Conservation (phyloP, 1,140 invertebrate genomes). For the Aphaenogaster ashmeadi region DNA sequence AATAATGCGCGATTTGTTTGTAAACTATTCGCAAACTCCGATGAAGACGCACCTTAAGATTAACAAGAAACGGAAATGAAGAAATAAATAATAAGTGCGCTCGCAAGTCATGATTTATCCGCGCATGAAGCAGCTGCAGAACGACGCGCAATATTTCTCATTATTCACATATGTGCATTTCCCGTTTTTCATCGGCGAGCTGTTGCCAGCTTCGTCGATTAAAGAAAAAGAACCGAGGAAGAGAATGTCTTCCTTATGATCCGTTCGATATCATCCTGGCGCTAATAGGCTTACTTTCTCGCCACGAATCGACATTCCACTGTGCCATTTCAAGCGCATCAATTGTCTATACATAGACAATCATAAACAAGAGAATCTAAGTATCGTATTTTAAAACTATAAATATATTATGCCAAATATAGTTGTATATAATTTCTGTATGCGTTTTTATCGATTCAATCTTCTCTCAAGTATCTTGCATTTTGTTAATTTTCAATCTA, state of each 20-base stretch:
- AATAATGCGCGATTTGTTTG: too few relatives aligned
- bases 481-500: neutral
- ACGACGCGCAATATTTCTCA: conserved; percentile 48
- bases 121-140: conserved; percentile 19
- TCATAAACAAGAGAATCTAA: neutral
- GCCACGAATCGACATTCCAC: conserved; percentile 6
- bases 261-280: conserved; percentile 32
- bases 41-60: neutral
- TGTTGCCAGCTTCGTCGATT: conserved; percentile 10
- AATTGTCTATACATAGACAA: neutral
- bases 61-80: conserved; percentile 51
- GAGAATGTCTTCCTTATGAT: conserved; percentile 53
- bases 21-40: too few relatives aligned
- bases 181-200: conserved; percentile 24
- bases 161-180: conserved; percentile 41
- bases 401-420: neutral
- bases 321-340: conserved; percentile 18
- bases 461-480: neutral
- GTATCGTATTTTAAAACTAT: conserved; percentile 17
- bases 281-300: conserved; percentile 35
- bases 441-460: neutral
- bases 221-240: conserved; percentile 38
- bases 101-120: conserved; percentile 36
- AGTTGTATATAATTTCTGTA: conserved; percentile 3
- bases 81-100: conserved; percentile 59